These are phyloP conservation scores for Meriones unguiculatus DNA, from an alignment of 2,113 vertebrate genomes.

Conservation along the genomic window DNA sequence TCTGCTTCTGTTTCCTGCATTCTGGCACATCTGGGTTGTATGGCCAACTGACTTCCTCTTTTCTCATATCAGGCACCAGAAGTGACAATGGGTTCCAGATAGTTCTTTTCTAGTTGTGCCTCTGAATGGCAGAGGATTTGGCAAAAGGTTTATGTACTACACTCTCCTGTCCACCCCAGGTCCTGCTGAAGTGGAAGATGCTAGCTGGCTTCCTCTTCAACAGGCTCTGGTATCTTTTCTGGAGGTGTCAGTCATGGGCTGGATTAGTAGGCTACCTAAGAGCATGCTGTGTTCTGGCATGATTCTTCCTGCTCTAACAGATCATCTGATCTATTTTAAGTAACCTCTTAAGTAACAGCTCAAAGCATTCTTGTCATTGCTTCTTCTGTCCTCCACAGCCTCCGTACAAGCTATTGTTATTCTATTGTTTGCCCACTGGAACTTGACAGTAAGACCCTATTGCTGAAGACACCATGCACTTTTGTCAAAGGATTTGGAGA, in stretches of 20 bases:
- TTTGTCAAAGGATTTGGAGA: background rate
- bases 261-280: background rate
- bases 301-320: background rate
- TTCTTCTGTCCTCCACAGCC: background rate
- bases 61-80: too few relatives aligned
- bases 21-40: background rate
- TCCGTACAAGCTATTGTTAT: background rate
- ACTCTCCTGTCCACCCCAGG: background rate
- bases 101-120: background rate
- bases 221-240: background rate
- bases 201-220: background rate
- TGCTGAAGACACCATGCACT: background rate
- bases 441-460: background rate
- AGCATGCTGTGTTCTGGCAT: rapidly evolving
- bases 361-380: background rate
- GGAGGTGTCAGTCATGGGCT: background rate
- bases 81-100: background rate
- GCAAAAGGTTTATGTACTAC: too few relatives aligned
- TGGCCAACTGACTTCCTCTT: background rate
- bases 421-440: background rate
- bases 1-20: background rate
- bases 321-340: background rate
- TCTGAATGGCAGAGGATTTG: background rate
- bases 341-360: background rate
- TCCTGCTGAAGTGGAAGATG: background rate